phyloP scores from a whole-genome alignment of 2,888 invertebrate species.

The Harpalus rubripes region DNA sequence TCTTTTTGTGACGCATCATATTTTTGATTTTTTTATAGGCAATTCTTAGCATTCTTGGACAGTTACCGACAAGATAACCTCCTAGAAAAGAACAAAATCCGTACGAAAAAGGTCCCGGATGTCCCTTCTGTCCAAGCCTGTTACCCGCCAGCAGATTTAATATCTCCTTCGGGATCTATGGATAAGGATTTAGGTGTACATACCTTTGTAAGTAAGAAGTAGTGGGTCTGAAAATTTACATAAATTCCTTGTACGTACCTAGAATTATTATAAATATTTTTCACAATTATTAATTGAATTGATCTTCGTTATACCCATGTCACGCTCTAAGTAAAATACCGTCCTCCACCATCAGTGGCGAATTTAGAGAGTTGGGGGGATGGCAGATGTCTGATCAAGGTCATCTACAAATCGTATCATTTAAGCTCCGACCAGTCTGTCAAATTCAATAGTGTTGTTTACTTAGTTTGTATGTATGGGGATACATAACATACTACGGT shows the following conservation, averaged over 20 bases:
- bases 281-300: background rate
- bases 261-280: background rate
- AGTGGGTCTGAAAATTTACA: conserved; percentile 41
- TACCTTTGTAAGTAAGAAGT: conserved; percentile 46
- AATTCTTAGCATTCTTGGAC: conserved; percentile 84
- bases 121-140: conserved; percentile 39
- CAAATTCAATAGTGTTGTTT: too few species aligned
- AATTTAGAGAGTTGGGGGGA: too few species aligned
- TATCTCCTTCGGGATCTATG: conserved; percentile 16
- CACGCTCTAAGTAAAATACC: too few species aligned
- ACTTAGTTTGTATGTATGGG: too few species aligned
- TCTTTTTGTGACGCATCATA: too few species aligned
- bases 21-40: conserved; percentile 76
- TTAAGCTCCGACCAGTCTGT: too few species aligned
- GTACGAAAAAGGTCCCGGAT: conserved; percentile 70
- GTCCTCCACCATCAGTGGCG: too few species aligned
- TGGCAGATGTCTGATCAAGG: too few species aligned
- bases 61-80: conserved; percentile 80
- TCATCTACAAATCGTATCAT: too few species aligned
- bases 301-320: too few species aligned
- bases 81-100: conserved; percentile 75
- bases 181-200: conserved; percentile 22
- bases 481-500: too few species aligned
- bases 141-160: conserved; percentile 47
- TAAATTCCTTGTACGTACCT: background rate